Evolutionary conservation across 1,140 invertebrate species (phyloP), one percentile per base, ranked within the genome.

Genomic region (Arctopsyche grandis): DNA sequence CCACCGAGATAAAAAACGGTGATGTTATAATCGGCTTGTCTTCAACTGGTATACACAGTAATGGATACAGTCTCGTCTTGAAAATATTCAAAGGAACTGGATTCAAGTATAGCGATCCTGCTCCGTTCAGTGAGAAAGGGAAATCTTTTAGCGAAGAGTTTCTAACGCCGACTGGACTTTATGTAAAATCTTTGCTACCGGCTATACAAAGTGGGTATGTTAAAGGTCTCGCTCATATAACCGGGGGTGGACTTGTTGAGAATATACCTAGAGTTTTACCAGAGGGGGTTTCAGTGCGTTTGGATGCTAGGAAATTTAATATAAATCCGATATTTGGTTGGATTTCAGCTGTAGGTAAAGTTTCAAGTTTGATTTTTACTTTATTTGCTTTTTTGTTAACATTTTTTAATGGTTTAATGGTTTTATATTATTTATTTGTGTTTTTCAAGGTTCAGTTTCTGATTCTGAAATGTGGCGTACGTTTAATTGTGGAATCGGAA

Each of bases 401-500:
- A 38, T 26, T 38, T 69, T 69, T 12, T 69, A 3, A 14, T 52
- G 12, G 16, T 52, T 12, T 3, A 38, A 52, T 52, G n/a, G 16
- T 52, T 3, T 52, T 16, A 12, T 52, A 10, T 52, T 5, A 12
- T 26, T 66, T 26, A 12, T 26, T 66, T 66, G 12, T 38, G 29
- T 38, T 66, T 26, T 60, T 60, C 21, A 83, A 94, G 93, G 95
- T 82, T 89, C 90, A 43, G 90, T 97, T 4, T 92, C 89, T 70
- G 91, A 93, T 83, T 85, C 87, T 73, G 94, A 97, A 86, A 93
- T 98, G 92, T 87, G 97, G 21, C 88, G 93, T 43, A 97, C 95
- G 1, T 97, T 98, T 85, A 98, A 98, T 87, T 98, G 97, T 87
- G 98, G 98, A 5, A 90, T 99, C 52, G 98, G 98, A 1, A 93